Conservation (phyloP, 1,140 invertebrate species). For the Drosophila hydei region DNA sequence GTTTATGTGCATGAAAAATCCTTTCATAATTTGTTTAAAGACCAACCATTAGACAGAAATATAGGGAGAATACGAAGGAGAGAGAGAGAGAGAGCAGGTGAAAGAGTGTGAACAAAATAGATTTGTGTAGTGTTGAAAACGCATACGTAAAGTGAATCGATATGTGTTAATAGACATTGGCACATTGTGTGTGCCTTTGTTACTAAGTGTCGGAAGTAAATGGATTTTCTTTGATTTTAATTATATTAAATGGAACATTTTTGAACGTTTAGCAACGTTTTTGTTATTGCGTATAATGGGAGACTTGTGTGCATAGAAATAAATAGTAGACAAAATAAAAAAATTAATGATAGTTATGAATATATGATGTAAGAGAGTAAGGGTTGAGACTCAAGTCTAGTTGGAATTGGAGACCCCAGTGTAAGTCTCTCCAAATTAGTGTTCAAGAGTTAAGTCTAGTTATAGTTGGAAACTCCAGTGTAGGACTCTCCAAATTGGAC, state of each 20-base stretch:
- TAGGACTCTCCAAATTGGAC: too few relatives aligned
- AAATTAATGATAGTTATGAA: too few relatives aligned
- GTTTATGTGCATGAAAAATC: constrained; percentile 43
- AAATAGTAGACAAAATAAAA: too few relatives aligned
- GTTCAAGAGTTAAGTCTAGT: too few relatives aligned
- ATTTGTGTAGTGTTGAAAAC: constrained; percentile 31
- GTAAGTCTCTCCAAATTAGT: too few relatives aligned
- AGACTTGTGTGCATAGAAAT: too few relatives aligned
- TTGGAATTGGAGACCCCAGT: too few relatives aligned
- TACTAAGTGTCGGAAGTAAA: constrained; percentile 15
- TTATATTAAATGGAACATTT: constrained; percentile 26
- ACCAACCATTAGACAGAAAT: constrained; percentile 15
- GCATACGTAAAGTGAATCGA: constrained; percentile 33
- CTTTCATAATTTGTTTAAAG: constrained; percentile 47
- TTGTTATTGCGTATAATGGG: neutral
- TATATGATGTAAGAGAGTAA: too few relatives aligned
- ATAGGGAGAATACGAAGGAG: neutral
- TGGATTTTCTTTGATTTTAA: constrained; percentile 20
- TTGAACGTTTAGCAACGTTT: too few relatives aligned
- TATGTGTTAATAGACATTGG: constrained; percentile 38
- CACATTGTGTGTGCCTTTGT: constrained; percentile 6
- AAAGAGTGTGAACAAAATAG: constrained; percentile 5
- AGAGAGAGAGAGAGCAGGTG: neutral
- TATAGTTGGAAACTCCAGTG: too few relatives aligned
- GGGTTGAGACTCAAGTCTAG: too few relatives aligned